phyloP scores from a whole-genome alignment of 2,113 vertebrate species.

The Tylochromis polylepis region DNA sequence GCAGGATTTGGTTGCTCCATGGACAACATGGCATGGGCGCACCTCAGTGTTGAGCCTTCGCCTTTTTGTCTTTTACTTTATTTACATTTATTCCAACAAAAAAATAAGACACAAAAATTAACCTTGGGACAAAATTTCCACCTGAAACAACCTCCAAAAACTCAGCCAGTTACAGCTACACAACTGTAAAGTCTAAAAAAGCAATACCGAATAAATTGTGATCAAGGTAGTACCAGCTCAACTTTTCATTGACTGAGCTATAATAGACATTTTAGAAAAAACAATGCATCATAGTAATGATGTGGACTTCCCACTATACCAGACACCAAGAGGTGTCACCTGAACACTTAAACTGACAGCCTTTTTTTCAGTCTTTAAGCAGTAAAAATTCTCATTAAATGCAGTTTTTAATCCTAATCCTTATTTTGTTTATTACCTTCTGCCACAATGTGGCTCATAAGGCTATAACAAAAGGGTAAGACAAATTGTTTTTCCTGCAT shows the following conservation, averaged over 20 bases:
- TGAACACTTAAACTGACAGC: neutral
- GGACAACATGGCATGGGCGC: neutral
- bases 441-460: neutral
- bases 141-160: neutral
- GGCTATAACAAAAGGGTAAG: neutral
- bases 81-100: neutral
- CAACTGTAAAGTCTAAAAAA: neutral
- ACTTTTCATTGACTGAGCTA: neutral
- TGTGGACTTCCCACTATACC: neutral
- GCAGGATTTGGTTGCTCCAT: neutral
- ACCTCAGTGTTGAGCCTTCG: neutral
- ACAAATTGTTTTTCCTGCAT: neutral
- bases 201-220: neutral
- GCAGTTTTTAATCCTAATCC: neutral
- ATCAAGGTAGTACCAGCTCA: neutral
- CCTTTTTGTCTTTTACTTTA: neutral
- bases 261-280: neutral
- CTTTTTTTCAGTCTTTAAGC: neutral
- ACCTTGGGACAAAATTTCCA: neutral
- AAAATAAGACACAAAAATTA: conserved; percentile 20
- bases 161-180: neutral
- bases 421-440: neutral
- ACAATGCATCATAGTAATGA: neutral
- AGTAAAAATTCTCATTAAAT: neutral
- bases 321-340: neutral